phyloP scores from a whole-genome alignment of 1,140 invertebrate species.

The Drosophila repleta region DNA sequence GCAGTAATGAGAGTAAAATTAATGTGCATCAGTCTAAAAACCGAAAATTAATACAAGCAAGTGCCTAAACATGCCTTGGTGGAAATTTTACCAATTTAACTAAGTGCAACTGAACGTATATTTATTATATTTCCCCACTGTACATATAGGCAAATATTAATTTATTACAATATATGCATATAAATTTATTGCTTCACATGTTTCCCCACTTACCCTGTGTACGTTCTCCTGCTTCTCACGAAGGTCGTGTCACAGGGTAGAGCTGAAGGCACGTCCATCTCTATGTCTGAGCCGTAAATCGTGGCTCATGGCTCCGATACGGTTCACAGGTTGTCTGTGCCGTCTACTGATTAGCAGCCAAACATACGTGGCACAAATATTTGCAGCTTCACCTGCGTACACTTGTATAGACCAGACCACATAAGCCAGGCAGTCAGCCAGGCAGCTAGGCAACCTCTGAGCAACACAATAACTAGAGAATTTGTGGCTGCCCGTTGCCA shows the following conservation, averaged over 20 bases:
- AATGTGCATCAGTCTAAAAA: conserved; percentile 10
- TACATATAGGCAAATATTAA: no score
- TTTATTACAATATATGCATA: background rate
- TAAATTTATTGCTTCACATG: background rate
- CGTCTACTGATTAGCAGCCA: conserved; percentile 45
- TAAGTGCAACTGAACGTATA: background rate
- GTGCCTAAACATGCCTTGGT: no score
- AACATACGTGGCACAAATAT: conserved; percentile 28
- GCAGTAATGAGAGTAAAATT: conserved; percentile 15
- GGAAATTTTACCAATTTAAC: no score
- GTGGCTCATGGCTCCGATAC: conserved; percentile 7
- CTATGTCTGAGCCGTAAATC: background rate
- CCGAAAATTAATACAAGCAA: no score
- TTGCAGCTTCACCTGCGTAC: conserved; percentile 5
- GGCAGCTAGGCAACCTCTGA: conserved; percentile 8
- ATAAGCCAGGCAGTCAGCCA: background rate
- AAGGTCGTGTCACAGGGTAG: background rate
- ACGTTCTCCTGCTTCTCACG: background rate
- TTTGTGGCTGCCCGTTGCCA: conserved; percentile 15
- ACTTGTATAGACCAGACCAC: background rate
- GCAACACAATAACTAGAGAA: conserved; percentile 18
- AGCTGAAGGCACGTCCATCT: background rate
- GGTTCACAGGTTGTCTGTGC: conserved; percentile 10
- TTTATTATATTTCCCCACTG: no score
- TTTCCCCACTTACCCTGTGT: background rate